Percentiles rank a stretch among this genome's conserved stretches.
Conservation (phyloP, 2,888 invertebrate species). For the Mythimna impura region DNA sequence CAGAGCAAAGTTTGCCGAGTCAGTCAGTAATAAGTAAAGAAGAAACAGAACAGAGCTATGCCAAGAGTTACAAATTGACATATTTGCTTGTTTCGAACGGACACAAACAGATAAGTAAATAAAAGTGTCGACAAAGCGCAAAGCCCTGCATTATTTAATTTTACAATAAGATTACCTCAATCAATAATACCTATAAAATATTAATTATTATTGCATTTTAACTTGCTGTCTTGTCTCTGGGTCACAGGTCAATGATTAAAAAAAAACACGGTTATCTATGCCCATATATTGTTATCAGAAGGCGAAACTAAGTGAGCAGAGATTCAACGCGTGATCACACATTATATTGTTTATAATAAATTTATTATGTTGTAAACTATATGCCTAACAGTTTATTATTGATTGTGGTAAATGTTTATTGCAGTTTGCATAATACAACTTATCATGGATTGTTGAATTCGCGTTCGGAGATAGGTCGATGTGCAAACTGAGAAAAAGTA, state of each 20-base stretch:
- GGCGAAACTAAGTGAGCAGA: slow-evolving; percentile 10
- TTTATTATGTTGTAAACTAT: background rate
- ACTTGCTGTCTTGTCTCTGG: background rate
- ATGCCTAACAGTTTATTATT: background rate
- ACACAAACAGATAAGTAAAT: background rate
- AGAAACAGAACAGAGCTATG: no score
- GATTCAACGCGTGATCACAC: slow-evolving; percentile 37
- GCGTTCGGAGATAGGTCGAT: no score
- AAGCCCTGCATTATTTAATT: background rate
- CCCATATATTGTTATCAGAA: slow-evolving; percentile 17
- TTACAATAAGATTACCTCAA: slow-evolving; percentile 12
- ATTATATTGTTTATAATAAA: slow-evolving; percentile 2
- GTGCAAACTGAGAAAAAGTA: no score
- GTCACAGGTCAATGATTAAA: slow-evolving; percentile 35
- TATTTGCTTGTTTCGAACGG: no score
- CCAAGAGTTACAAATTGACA: no score
- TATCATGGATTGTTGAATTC: no score
- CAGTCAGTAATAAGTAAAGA: no score
- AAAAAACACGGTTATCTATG: slow-evolving; percentile 23
- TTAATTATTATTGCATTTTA: slow-evolving; percentile 39
- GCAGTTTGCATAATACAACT: background rate
- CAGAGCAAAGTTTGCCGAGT: no score
- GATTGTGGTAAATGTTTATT: background rate
- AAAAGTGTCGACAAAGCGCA: background rate
- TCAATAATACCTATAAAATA: slow-evolving; percentile 22